phyloP scores from a whole-genome alignment of 2,797 vertebrate species.

The Anolis apletophallus region DNA sequence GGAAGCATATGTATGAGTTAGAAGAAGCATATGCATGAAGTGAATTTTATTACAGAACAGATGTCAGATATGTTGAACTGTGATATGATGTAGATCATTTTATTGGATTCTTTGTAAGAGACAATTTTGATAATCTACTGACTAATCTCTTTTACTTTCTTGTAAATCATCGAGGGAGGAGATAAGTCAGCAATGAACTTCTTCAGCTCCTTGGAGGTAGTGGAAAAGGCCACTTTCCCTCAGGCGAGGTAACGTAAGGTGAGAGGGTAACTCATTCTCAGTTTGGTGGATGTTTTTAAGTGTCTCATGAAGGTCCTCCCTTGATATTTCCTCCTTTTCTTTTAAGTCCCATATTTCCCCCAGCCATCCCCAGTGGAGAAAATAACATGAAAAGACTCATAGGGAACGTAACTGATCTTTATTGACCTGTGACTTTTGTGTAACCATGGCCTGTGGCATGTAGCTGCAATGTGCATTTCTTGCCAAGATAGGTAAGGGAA shows the following conservation, averaged over 20 bases:
- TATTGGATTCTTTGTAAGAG: conserved; percentile 66
- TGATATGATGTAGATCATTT: conserved; percentile 67
- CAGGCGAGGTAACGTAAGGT: conserved; percentile 71
- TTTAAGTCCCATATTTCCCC: conserved; percentile 52
- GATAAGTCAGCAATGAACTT: conserved; percentile 70
- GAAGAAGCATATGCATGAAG: conserved; percentile 69
- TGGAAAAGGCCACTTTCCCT: conserved; percentile 71
- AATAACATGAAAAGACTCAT: conserved; percentile 71
- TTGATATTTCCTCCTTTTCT: conserved; percentile 74
- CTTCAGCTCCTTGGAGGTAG: conserved; percentile 64
- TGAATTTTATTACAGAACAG: conserved; percentile 72
- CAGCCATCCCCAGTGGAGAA: conserved; percentile 46
- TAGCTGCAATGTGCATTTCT: conserved; percentile 69
- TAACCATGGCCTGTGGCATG: conserved; percentile 73
- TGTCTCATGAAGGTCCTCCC: conserved; percentile 4
- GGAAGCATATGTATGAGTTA: conserved; percentile 65
- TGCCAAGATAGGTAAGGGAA: conserved; percentile 78
- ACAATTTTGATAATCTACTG: conserved; percentile 64
- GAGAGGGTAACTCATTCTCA: conserved; percentile 58
- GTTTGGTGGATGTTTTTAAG: conserved; percentile 53
- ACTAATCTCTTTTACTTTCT: conserved; percentile 68
- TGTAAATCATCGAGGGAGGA: conserved; percentile 61
- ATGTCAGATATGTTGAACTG: conserved; percentile 73
- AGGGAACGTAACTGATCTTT: conserved; percentile 78
- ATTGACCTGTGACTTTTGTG: conserved; percentile 77